These are phyloP conservation scores for Chitala chitala DNA, from an alignment of 2,113 vertebrate species.

Conservation along the genomic window DNA sequence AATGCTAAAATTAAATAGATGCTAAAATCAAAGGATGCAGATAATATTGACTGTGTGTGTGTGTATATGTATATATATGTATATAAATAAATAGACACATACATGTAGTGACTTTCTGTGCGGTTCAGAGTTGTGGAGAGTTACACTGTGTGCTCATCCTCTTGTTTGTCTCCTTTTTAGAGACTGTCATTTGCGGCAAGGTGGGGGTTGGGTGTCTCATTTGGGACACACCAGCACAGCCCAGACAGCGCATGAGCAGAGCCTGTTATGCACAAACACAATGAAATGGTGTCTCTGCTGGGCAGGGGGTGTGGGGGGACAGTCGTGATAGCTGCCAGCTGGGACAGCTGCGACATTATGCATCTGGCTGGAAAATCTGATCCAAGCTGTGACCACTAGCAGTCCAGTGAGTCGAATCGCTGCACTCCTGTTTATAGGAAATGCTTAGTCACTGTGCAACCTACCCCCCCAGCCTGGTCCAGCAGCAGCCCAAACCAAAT, in stretches of 20 bases:
- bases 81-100: too few relatives aligned
- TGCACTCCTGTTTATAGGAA: slow-evolving; percentile 44
- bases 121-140: neutral
- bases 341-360: slow-evolving; percentile 1
- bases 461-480: slow-evolving; percentile 9
- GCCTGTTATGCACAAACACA: neutral
- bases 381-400: slow-evolving; percentile 10
- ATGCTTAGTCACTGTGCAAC: slow-evolving; percentile 34
- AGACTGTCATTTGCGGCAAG: neutral
- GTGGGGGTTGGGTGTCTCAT: neutral
- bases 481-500: neutral
- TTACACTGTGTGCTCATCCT: neutral
- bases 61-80: too few relatives aligned
- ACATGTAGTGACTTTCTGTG: neutral
- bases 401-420: neutral
- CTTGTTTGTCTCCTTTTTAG: neutral
- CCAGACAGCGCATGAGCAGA: neutral
- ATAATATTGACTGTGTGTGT: too few relatives aligned
- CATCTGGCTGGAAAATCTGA: slow-evolving; percentile 32
- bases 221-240: neutral
- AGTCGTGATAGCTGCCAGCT: too few relatives aligned
- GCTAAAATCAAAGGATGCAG: too few relatives aligned
- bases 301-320: neutral
- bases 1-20: too few relatives aligned
- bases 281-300: slow-evolving; percentile 17